These are phyloP conservation scores for Mesocricetus auratus DNA, from an alignment of 2,113 vertebrate genomes.

Conservation along the genomic window DNA sequence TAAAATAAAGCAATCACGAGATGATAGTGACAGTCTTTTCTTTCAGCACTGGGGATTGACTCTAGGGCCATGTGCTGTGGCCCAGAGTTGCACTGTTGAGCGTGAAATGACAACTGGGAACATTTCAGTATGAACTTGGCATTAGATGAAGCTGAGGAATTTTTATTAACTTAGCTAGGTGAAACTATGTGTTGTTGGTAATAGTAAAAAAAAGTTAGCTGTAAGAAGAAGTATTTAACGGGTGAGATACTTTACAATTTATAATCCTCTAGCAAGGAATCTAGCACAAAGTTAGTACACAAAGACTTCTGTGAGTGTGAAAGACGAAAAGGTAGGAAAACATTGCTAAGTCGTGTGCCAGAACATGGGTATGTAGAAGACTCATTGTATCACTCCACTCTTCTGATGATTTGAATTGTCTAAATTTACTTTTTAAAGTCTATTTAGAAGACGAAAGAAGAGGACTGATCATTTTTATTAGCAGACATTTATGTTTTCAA, in stretches of 20 bases:
- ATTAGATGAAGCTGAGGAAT: background rate
- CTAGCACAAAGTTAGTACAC: background rate
- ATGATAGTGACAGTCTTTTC: too few species aligned
- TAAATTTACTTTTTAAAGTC: background rate
- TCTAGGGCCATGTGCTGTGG: background rate
- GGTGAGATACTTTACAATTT: background rate
- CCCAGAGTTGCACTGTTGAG: too few species aligned
- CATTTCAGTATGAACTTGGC: background rate
- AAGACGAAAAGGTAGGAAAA: slow-evolving; percentile 20
- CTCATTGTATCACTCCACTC: background rate
- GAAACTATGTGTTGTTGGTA: background rate
- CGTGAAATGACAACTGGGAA: background rate
- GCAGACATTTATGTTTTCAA: background rate
- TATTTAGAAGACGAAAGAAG: background rate
- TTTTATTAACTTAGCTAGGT: background rate
- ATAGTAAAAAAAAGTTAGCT: background rate
- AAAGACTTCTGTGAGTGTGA: background rate
- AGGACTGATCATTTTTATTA: background rate
- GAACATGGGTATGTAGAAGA: too few species aligned
- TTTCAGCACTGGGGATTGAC: background rate
- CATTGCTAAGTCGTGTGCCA: background rate
- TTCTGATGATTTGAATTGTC: slow-evolving; percentile 14
- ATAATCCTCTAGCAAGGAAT: background rate
- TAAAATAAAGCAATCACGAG: background rate
- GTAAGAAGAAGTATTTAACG: background rate